Conservation (phyloP, 2,113 vertebrate species). For the Otocyon megalotis region DNA sequence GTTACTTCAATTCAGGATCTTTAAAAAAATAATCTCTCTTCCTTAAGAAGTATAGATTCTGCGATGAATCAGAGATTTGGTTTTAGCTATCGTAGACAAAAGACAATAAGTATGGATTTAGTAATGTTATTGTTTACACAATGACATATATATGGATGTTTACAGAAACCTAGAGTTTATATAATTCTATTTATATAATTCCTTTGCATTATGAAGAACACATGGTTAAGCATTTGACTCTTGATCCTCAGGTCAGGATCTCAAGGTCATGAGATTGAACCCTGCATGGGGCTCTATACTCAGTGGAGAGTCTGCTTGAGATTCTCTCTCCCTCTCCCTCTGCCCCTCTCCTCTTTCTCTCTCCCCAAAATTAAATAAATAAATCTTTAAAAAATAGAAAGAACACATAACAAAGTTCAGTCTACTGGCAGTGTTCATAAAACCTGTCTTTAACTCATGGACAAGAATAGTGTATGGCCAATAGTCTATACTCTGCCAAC, state of each 20-base stretch:
- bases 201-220: background rate
- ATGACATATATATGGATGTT: background rate
- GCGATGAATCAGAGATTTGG: background rate
- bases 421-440: background rate
- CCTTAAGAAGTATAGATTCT: background rate
- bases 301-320: background rate
- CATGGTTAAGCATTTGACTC: background rate
- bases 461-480: background rate
- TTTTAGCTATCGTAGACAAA: slow-evolving; percentile 26
- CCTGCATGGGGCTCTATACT: background rate
- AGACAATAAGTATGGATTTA: background rate
- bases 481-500: background rate
- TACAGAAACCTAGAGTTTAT: background rate
- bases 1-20: background rate
- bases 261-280: background rate
- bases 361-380: background rate
- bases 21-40: background rate
- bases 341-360: background rate
- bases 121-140: background rate
- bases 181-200: slow-evolving; percentile 28
- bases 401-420: background rate
- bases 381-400: background rate
- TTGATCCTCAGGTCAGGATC: background rate
- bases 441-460: background rate
- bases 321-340: background rate